Evolutionary conservation across 2,888 invertebrate species (phyloP).

Genomic region (Hyalella azteca): DNA sequence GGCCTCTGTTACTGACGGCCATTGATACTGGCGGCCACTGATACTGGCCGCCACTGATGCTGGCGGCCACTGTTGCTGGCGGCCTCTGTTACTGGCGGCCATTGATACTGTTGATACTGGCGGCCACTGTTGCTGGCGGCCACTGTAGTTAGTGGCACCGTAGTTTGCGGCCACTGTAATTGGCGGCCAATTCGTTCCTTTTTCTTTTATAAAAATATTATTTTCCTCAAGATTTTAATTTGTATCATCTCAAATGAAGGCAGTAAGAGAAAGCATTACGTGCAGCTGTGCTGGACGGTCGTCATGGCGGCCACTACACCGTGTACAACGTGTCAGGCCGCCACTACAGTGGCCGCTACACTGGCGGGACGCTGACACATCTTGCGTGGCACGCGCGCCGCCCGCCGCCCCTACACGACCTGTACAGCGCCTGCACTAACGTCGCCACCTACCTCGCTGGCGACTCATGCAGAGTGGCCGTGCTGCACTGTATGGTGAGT

Average conservation of each 20-base stretch:
- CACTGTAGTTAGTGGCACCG: too few species aligned
- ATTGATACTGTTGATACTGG: too few species aligned
- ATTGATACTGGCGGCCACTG: too few species aligned
- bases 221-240: neutral
- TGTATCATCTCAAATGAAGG: neutral
- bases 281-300: conserved; percentile 67
- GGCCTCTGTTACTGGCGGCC: too few species aligned
- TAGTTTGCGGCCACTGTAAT: too few species aligned
- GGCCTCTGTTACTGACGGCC: too few species aligned
- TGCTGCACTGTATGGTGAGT: conserved; percentile 82
- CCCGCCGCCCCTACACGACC: conserved; percentile 46
- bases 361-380: conserved; percentile 69
- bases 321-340: conserved; percentile 82
- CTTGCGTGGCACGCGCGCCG: conserved; percentile 50
- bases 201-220: too few species aligned
- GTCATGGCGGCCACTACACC: conserved; percentile 74
- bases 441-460: conserved; percentile 75
- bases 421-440: conserved; percentile 45
- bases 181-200: too few species aligned
- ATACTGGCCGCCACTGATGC: too few species aligned
- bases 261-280: neutral
- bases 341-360: conserved; percentile 62
- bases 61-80: too few species aligned
- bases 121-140: too few species aligned
- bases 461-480: conserved; percentile 80